phyloP scores from a whole-genome alignment of 2,113 vertebrate species.

The Catharus bicknelli region DNA sequence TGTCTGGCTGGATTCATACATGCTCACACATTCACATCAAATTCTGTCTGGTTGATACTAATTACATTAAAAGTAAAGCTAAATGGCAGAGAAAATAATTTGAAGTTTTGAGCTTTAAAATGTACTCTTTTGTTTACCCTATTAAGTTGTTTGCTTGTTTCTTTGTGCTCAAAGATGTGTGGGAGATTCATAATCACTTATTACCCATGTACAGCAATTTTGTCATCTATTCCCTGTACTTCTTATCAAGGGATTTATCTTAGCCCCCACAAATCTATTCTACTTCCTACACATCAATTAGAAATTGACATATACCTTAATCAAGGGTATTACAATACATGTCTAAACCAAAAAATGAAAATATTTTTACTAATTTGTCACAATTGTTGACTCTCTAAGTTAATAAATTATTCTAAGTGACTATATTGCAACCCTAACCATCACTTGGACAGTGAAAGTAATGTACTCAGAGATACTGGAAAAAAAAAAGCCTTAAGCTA shows the following conservation, averaged over 20 bases:
- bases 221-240: slow-evolving; percentile 1
- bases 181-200: slow-evolving; percentile 12
- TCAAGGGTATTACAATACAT: background rate
- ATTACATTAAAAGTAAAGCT: background rate
- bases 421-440: background rate
- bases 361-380: background rate
- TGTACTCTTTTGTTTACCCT: background rate
- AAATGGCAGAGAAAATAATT: background rate
- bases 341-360: background rate
- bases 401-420: background rate
- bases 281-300: background rate
- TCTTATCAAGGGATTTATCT: background rate
- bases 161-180: background rate
- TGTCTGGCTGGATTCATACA: background rate
- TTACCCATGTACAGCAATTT: background rate
- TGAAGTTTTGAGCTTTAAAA: background rate
- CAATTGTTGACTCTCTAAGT: background rate
- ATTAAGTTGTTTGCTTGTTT: slow-evolving; percentile 10
- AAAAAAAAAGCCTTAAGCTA: background rate
- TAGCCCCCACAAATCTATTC: slow-evolving; percentile 9
- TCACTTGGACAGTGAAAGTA: background rate
- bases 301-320: background rate
- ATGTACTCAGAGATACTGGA: background rate
- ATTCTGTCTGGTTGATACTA: background rate
- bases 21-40: background rate